Evolutionary conservation across 2,888 invertebrate genomes (phyloP), one percentile per base, ranked within the genome.

Genomic region (Crioceris asparagi): DNA sequence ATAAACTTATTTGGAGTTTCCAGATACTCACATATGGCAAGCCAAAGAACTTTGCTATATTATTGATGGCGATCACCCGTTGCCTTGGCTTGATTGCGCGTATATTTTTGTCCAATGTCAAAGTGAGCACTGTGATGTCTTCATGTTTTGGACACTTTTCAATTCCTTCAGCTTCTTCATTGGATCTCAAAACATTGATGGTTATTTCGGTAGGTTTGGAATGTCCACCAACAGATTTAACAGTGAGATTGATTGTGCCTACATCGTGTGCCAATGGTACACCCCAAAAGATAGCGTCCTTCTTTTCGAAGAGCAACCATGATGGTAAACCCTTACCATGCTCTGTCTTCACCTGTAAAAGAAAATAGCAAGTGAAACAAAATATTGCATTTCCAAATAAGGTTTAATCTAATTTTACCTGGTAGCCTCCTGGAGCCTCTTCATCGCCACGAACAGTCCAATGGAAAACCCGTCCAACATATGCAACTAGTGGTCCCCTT

Each of bases 261-360:
- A 78, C 59, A 58, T 87, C 80, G 40, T 71, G 69, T 35, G 66
- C 64, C 46, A 74, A 68, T 1, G 88, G 85, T 36, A 87, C 72
- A 12, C 87, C 87, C 61, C 77, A 74, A 56, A 88, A 72, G 38
- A 78, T 68, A n/a, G 77, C 77, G 45, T 75, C 74, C 36, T 67
- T 69, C 36, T 74, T 71, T 61, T 84, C 79, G 65, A 83, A 83
- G 45, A 75, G 68, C 51, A 84, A 64, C 84, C 84, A 84, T 44
- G 65, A 63, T 1, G 83, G 80, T 47, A 77, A 55, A 1, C 60
- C 51, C 35, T 62, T 61, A 12, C 62, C 61, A 29, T 59, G 55
- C 18, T 59, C 51, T 38, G 59, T 57, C 47, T 58, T 67, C 23
- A 65, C 66, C 71, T 72, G 44, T 23, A 57, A 54, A n/a, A n/a